phyloP scores from a whole-genome alignment of 1,140 invertebrate genomes.

The Macrocentrus cingulum region DNA sequence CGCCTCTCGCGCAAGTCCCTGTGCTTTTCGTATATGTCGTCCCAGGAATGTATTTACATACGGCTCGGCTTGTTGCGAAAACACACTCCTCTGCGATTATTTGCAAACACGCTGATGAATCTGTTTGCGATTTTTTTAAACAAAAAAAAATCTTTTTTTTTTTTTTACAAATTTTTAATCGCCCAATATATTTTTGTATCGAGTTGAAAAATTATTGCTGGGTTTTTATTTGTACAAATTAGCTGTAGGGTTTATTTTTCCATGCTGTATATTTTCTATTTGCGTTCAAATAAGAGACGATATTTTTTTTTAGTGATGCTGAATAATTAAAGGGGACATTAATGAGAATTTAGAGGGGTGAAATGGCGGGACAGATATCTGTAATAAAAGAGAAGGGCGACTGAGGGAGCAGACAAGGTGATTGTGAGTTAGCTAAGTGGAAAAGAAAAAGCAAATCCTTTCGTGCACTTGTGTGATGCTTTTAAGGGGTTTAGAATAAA shows the following conservation, averaged over 20 bases:
- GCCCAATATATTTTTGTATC: too few relatives aligned
- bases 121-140: neutral
- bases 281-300: too few relatives aligned
- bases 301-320: conserved; percentile 30
- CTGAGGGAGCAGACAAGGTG: neutral
- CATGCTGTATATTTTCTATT: too few relatives aligned
- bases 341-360: conserved; percentile 30
- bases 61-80: neutral
- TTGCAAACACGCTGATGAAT: conserved; percentile 8
- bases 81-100: neutral
- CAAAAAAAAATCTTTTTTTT: too few relatives aligned
- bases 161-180: too few relatives aligned
- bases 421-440: neutral
- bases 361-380: neutral
- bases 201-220: too few relatives aligned
- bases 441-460: conserved; percentile 6
- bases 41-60: conserved; percentile 22
- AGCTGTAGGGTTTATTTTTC: too few relatives aligned
- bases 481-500: conserved; percentile 16
- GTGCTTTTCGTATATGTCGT: conserved; percentile 30
- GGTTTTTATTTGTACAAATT: too few relatives aligned
- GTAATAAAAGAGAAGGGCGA: neutral
- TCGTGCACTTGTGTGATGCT: neutral
- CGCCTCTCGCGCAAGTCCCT: conserved; percentile 36
- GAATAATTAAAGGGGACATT: conserved; percentile 31